These are phyloP conservation scores for Eulemur rubriventer DNA, from an alignment of 2,797 vertebrate genomes.

Conservation along the genomic window DNA sequence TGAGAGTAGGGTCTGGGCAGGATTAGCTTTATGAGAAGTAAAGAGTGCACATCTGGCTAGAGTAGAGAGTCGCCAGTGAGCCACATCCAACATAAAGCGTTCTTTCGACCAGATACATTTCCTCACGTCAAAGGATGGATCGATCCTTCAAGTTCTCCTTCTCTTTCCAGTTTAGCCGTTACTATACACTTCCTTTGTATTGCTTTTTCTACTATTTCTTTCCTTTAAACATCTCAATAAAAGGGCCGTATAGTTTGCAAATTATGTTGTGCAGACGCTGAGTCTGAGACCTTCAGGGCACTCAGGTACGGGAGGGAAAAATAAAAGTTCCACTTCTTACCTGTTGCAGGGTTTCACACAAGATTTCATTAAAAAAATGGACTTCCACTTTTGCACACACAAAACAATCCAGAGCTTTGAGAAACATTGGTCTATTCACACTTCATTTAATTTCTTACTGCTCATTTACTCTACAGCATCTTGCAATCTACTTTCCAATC, in stretches of 20 bases:
- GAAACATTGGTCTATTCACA: constrained; percentile 52
- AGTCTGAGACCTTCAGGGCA: background rate
- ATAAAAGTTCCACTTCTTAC: background rate
- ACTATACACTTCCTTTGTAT: background rate
- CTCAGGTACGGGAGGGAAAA: background rate
- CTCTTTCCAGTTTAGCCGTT: background rate
- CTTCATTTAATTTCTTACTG: constrained; percentile 56
- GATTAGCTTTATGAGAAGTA: background rate
- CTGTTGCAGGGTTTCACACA: background rate
- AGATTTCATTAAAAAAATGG: background rate
- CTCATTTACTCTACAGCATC: constrained; percentile 50
- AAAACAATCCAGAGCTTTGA: background rate
- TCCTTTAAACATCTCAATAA: background rate
- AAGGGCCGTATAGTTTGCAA: background rate
- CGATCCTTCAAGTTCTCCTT: background rate
- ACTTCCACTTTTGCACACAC: background rate
- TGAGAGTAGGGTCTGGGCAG: background rate
- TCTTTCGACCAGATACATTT: background rate
- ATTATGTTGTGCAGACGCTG: background rate
- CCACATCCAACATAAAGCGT: background rate
- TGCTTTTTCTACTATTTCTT: background rate
- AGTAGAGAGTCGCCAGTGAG: too few species aligned
- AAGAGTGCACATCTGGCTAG: background rate
- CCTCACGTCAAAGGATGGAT: background rate
- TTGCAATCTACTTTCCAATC: constrained; percentile 59